Evolutionary conservation across 2,113 vertebrate genomes (phyloP).

Genomic region (Agelaius phoeniceus): DNA sequence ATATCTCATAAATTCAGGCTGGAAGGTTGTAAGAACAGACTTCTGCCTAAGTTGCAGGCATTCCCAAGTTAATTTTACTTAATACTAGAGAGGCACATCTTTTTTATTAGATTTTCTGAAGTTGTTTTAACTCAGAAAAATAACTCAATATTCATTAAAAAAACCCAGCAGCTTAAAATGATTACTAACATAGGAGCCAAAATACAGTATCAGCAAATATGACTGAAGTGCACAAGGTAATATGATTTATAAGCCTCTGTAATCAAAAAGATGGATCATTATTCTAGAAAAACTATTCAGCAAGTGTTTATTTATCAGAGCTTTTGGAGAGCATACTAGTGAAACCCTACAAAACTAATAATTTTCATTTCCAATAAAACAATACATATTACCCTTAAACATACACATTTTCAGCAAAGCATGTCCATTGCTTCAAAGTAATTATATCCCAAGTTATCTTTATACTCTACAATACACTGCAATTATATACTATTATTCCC

Average conservation of each 20-base stretch:
- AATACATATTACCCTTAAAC: not conserved
- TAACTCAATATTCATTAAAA: not conserved
- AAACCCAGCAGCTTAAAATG: not conserved
- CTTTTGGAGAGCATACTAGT: not conserved
- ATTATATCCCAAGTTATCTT: not conserved
- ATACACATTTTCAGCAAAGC: not conserved
- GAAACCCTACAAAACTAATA: not conserved
- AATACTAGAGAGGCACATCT: not conserved
- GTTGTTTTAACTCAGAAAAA: not conserved
- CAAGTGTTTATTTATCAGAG: not conserved
- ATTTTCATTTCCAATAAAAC: not conserved
- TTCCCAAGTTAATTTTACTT: not conserved
- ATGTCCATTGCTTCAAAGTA: not conserved
- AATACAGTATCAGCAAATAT: not conserved
- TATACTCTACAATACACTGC: not conserved
- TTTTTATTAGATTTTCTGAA: not conserved
- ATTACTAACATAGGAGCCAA: not conserved
- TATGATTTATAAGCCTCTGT: not conserved
- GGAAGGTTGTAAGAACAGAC: not conserved
- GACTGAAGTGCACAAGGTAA: not conserved
- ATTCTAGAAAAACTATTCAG: not conserved
- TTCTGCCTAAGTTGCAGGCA: not conserved
- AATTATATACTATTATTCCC: not conserved
- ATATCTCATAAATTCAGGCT: not conserved
- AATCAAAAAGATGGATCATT: not conserved